These are phyloP conservation scores for rabbit (Oryctolagus cuniculus) DNA, from an alignment of 2,113 vertebrate species.

Conservation along the genomic window mOryCun1.1 NC_091436.1:157763501-157764000, in stretches of 20 bases:
- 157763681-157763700: not conserved
- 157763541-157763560: not conserved
- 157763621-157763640: not conserved
- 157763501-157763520: not conserved
- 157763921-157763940: too few species aligned
- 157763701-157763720: not conserved
- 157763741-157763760: not conserved
- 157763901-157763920: not conserved
- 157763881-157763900: not conserved
- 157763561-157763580: not conserved
- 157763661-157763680: not conserved
- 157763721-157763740: not conserved
- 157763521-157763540: not conserved
- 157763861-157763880: not conserved
- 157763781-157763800: not conserved
- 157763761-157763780: not conserved
- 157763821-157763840: not conserved
- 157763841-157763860: not conserved
- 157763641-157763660: not conserved
- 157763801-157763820: not conserved
- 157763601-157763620: not conserved
- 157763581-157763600: not conserved
- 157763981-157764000: too few species aligned
- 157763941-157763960: too few species aligned
- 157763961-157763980: too few species aligned